phyloP scores from a whole-genome alignment of 2,113 vertebrate genomes.

The Osmerus eperlanus region DNA sequence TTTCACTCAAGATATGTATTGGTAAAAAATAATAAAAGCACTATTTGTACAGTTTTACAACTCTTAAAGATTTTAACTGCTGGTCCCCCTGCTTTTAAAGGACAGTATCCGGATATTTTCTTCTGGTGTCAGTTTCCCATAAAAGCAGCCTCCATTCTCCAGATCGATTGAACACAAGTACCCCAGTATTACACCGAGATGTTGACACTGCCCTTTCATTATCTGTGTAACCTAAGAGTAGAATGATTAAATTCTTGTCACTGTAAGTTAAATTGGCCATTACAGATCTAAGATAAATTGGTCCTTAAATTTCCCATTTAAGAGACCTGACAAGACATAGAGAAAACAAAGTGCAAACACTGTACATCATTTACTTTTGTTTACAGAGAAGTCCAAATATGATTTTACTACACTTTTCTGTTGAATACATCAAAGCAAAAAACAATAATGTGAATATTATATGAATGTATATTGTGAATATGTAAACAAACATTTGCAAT shows the following conservation, averaged over 20 bases:
- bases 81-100: constrained; percentile 46
- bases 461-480: too few relatives aligned
- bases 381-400: constrained; percentile 1
- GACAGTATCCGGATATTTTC: constrained; percentile 57
- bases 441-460: background rate
- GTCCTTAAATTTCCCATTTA: constrained; percentile 42
- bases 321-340: constrained; percentile 36
- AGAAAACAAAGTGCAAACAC: constrained; percentile 21
- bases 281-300: constrained; percentile 54
- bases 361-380: background rate
- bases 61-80: background rate
- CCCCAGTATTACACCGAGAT: constrained; percentile 38
- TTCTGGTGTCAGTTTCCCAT: constrained; percentile 61
- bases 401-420: background rate
- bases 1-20: background rate
- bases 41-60: background rate
- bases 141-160: constrained; percentile 51
- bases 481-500: too few relatives aligned
- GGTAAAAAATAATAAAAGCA: background rate
- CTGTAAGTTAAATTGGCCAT: constrained; percentile 53
- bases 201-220: constrained; percentile 58
- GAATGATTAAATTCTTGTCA: constrained; percentile 62
- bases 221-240: constrained; percentile 53
- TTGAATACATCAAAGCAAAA: background rate
- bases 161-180: constrained; percentile 54